Percentiles rank a stretch among this genome's conserved stretches.
Conservation (phyloP, 2,888 invertebrate species). For the Chesias legatella region DNA sequence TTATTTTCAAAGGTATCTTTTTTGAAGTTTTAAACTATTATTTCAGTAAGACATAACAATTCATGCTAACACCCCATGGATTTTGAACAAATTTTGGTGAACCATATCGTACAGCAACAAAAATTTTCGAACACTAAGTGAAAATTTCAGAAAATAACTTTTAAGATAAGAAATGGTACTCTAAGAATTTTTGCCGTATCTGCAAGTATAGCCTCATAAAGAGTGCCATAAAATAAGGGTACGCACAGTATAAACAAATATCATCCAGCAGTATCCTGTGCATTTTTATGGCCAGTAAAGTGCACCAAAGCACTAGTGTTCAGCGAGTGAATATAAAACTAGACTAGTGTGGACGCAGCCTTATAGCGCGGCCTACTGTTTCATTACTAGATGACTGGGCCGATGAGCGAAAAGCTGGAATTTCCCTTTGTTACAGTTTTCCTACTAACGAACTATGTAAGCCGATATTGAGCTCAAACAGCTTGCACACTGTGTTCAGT, state of each 20-base stretch:
- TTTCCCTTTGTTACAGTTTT: constrained; percentile 63
- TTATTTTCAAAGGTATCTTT: too few species aligned
- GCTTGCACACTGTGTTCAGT: constrained; percentile 17
- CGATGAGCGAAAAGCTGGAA: constrained; percentile 52
- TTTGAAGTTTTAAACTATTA: too few species aligned
- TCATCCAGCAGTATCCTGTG: constrained; percentile 39
- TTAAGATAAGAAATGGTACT: too few species aligned
- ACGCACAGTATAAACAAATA: constrained; percentile 29
- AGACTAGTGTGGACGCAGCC: constrained; percentile 37
- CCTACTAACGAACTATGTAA: constrained; percentile 31
- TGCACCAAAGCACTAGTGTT: constrained; percentile 46
- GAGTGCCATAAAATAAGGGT: constrained; percentile 26
- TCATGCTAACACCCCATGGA: too few species aligned
- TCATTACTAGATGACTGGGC: constrained; percentile 69
- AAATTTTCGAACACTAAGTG: too few species aligned
- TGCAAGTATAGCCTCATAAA: constrained; percentile 20
- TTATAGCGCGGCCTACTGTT: constrained; percentile 48
- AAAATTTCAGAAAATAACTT: too few species aligned
- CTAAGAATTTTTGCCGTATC: background rate
- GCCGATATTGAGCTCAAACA: constrained; percentile 16
- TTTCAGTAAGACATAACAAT: too few species aligned
- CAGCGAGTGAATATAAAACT: constrained; percentile 55
- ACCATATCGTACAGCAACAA: too few species aligned
- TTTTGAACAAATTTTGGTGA: too few species aligned
- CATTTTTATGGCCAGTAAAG: constrained; percentile 43